These are phyloP conservation scores for Rhynchopsitta pachyrhyncha DNA, from an alignment of 2,113 vertebrate species.

Conservation along the genomic window DNA sequence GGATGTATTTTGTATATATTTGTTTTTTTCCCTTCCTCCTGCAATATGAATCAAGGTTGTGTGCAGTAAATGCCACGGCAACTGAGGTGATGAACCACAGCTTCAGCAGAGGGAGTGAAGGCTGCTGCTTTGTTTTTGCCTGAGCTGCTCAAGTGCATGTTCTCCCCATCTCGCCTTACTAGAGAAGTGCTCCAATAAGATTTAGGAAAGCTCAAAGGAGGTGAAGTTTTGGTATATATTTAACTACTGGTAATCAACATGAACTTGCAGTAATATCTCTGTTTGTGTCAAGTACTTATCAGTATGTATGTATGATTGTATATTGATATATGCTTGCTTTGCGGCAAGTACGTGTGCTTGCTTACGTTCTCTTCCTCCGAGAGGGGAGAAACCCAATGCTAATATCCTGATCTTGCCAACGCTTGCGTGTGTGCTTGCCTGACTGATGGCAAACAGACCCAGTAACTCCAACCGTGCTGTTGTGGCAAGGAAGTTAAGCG, in stretches of 20 bases:
- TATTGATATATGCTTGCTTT: background rate
- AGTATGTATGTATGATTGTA: background rate
- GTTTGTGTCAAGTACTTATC: background rate
- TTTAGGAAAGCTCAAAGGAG: conserved; percentile 9
- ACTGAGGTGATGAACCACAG: background rate
- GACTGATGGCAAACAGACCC: background rate
- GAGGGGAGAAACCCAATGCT: background rate
- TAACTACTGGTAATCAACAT: background rate
- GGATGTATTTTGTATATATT: background rate
- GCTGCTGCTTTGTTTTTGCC: conserved; percentile 17
- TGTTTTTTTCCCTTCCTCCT: background rate
- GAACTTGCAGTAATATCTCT: background rate
- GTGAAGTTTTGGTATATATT: background rate
- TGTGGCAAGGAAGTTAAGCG: background rate
- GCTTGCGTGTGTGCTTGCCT: background rate
- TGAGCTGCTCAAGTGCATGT: fast-evolving
- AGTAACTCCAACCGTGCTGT: background rate
- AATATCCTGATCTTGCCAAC: background rate
- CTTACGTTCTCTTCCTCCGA: background rate
- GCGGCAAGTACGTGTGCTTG: background rate
- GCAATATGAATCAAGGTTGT: background rate
- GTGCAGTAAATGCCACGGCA: background rate
- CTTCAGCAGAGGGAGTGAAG: background rate
- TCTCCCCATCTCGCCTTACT: background rate
- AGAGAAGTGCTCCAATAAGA: background rate